Evolutionary conservation across 2,797 vertebrate species (phyloP), one percentile per base, ranked within the genome.

Genomic region (Phalanger gymnotis): DNA sequence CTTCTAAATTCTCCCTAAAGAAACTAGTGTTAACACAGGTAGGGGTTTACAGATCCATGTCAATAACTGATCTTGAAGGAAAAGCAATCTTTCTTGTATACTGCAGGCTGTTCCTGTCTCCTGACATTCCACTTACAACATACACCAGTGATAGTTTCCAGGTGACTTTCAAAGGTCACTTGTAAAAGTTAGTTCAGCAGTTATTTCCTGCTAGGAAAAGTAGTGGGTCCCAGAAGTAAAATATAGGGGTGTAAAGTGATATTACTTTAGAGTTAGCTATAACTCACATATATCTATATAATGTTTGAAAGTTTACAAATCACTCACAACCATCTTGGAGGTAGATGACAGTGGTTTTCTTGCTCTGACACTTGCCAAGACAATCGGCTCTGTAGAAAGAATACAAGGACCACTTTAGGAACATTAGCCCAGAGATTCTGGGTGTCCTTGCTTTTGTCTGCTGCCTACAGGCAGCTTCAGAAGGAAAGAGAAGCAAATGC

Each of bases 1-100:
- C 51, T 95, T 93, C 91, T 92, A 94, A 61, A 95, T 94, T 95
- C 93, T 91, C 90, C 92, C 25, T 91, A 25, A 95, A 30, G 3
- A 51, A 87, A 92, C 25, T 11, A 57, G 56, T 93, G 94, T 66
- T 93, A 52, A 90, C 10, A 95, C 16, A 73, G 5, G 30, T 25
- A 94, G 34, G 34, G 6, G 16, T 73, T 73, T 73, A 19, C 34
- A 81, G 73, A 47, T 51, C 22, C 11, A 51, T 87, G 73, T 51
- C 40, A 87, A 4, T 51, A 12, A 87, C 25, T 87, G 73, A 28
- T 51, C 73, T 87, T 87, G 73, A 51, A 51, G 40, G 3, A 27
- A 81, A 94, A 16, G 90, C 53, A 92, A 87, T 58, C 73, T 81
- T 57, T 52, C 58, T 61, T 52, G 55, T 14, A 19, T 52, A 81